Base-by-base conservation (phyloP, 2,113 vertebrate species). In the Poicephalus meyeri region DNA sequence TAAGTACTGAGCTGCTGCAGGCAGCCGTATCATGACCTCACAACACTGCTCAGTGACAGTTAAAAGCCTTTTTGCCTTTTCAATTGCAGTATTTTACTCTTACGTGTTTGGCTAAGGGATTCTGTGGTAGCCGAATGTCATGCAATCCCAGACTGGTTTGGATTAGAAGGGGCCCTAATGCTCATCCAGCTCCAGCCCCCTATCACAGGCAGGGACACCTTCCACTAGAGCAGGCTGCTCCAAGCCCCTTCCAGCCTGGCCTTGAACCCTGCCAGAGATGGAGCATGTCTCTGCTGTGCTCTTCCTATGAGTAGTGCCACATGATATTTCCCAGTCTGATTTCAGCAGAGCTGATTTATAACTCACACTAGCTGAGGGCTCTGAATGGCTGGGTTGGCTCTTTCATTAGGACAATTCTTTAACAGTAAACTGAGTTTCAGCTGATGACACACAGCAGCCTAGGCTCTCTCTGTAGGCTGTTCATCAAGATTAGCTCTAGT, bases 71-170 rank as follows among this genome's bases (percentile, higher is more conserved):
- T 49, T 18, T 66, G 29, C 52, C 17, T 80, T n/a, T 60, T 46
- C 25, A 16, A 0, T 24, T 13, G 5, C 42, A 7, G 42, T 3
- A 8, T 29, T 7, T 20, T 44, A 25, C 46, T 6, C 2, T 35
- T 10, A 9, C 11, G 3, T 17, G 25, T 31, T 41, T 26, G 7
- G 39, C 41, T 14, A 0, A 3, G 14, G 56, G 11, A 7, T 33
- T 31, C 12, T 47, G 33, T 23, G 55, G 33, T n/a, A n/a, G 33
- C 33, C n/a, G 20, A 58, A 58, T n/a, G 55, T 58, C 9, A 58
- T 10, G 55, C 33, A n/a, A 58, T n/a, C 20, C 13, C 55, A 56
- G 20, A 9, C 33, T 58, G 56, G 56, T 58, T 24, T 58, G 56
- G 9, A 20, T 58, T 24, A 12, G 56, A 58, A 58, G 56, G 21